Evolutionary conservation across 2,888 invertebrate species (phyloP), one percentile per base, ranked within the genome.

Genomic region (Phaonia tiefii): DNA sequence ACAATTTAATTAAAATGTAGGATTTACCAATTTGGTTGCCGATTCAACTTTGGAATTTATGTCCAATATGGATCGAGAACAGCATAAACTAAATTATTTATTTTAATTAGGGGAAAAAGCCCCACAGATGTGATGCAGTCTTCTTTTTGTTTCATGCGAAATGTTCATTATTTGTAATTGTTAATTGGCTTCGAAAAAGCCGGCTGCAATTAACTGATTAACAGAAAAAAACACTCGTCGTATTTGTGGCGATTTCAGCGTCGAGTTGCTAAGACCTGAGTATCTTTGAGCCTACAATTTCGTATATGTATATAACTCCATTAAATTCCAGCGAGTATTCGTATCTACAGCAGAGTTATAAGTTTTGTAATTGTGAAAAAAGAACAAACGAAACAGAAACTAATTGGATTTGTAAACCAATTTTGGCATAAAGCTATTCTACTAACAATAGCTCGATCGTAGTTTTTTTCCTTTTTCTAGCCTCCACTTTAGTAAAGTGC

Each of bases 341-440:
- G 11, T 63, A 49, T n/a, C 17, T 70, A 74, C 58, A 60, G 58
- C 66, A 60, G 37, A 17, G 71, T 42, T 63, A 20, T 11, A 63
- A 63, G 42, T 42, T 39, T 37, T 31, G 3, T 17, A 5, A 20
- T 42, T 22, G 39, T 10, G 56, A 49, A 71, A 15, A 20, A 76
- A 67, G 8, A 39, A 60, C 22, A 17, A 49, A 78, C 42, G 66
- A 58, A 58, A 79, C 60, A 79, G 51, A 70, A 79, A 74, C 70
- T 82, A 82, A 82, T 82, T 82, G 79, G 76, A 76, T 65, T 82
- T 82, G 74, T 77, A 63, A 60, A 25, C 82, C 82, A 76, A 74
- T 77, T 82, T 76, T 77, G 82, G 82, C 26, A 66, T 5, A 31
- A 5, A 8, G 31, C 8, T 8, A 8, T 8, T 31, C 4, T 5